phyloP scores from a whole-genome alignment of 2,113 vertebrate genomes.

The Nothobranchius kuhntae region DNA sequence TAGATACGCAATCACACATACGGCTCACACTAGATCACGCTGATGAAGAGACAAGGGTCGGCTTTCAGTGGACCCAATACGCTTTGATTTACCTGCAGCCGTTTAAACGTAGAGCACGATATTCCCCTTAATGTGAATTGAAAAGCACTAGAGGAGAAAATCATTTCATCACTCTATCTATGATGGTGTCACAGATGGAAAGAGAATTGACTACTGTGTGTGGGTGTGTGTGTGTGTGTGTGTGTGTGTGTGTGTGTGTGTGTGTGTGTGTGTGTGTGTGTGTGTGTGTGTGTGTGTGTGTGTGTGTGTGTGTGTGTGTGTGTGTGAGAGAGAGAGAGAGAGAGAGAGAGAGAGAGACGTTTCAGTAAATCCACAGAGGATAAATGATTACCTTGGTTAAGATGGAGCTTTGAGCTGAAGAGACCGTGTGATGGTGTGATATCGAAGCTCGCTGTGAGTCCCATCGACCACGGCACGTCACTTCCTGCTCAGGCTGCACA shows the following conservation, averaged over 20 bases:
- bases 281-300: slow-evolving; percentile 15
- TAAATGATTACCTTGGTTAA: slow-evolving; percentile 70
- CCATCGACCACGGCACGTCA: slow-evolving; percentile 43
- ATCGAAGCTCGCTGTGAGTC: slow-evolving; percentile 47
- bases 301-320: slow-evolving; percentile 17
- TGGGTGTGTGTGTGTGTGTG: slow-evolving; percentile 29
- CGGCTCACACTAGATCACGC: slow-evolving; percentile 26
- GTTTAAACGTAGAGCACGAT: slow-evolving; percentile 51
- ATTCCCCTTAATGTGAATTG: slow-evolving; percentile 68
- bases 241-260: not conserved
- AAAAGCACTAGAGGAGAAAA: slow-evolving; percentile 73
- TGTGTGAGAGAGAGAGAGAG: too few relatives aligned
- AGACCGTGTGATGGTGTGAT: slow-evolving; percentile 50
- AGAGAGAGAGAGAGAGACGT: not conserved
- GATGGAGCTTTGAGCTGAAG: slow-evolving; percentile 55
- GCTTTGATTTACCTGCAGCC: slow-evolving; percentile 63
- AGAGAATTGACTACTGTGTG: slow-evolving; percentile 46
- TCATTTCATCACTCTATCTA: slow-evolving; percentile 68
- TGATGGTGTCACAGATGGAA: slow-evolving; percentile 59
- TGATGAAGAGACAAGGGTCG: slow-evolving; percentile 39
- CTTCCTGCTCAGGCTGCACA: slow-evolving; percentile 42
- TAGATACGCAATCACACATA: slow-evolving; percentile 33
- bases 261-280: slow-evolving; percentile 22
- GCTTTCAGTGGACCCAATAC: slow-evolving; percentile 49
- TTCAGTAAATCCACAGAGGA: slow-evolving; percentile 52